These are phyloP conservation scores for Catalaphyllia jardinei DNA, from an alignment of 64 coral and sea anemone genomes.

Conservation along the genomic window DNA sequence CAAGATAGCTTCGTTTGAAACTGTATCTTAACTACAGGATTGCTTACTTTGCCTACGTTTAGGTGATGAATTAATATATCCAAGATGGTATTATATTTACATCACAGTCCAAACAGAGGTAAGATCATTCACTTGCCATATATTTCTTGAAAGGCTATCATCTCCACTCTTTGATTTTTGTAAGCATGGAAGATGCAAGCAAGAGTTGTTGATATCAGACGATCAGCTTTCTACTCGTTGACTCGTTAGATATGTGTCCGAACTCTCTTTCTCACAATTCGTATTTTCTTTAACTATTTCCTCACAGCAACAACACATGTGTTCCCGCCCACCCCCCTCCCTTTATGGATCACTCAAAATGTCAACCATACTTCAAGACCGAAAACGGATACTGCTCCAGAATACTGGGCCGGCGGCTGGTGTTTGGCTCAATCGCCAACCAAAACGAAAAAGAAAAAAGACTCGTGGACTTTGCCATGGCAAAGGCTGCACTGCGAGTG, in stretches of 20 bases:
- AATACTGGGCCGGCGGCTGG: background rate
- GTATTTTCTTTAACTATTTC: background rate
- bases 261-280: background rate
- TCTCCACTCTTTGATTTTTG: no score
- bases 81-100: background rate
- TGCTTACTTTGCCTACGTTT: background rate
- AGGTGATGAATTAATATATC: background rate
- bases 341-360: background rate
- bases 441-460: background rate
- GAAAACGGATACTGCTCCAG: background rate
- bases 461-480: background rate
- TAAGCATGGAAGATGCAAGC: no score
- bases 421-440: background rate
- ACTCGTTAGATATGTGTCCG: no score
- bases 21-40: background rate
- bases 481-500: background rate
- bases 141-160: no score
- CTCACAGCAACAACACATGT: background rate
- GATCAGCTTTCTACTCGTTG: no score
- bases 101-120: background rate
- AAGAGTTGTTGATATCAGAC: no score
- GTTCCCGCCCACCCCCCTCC: background rate
- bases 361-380: background rate
- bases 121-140: background rate
- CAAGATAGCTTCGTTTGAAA: no score